Conservation (phyloP, 2,888 invertebrate genomes). For the Lochmaea capreae region DNA sequence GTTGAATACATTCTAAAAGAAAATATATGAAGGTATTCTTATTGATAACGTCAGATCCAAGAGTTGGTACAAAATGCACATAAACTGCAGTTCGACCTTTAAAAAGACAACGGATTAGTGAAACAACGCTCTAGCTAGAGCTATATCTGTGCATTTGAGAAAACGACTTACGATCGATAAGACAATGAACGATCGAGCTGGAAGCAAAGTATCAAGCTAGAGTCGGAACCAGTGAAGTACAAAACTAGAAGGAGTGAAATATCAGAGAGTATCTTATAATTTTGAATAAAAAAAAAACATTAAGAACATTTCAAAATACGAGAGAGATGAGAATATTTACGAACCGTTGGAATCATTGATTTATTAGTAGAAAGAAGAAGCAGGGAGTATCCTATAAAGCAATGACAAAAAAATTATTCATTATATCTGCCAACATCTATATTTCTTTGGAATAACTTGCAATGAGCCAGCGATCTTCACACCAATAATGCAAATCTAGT, state of each 20-base stretch:
- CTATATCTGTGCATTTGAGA: conserved; percentile 27
- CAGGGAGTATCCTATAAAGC: too few species aligned
- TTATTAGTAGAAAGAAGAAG: too few species aligned
- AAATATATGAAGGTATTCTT: neutral
- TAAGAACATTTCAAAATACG: too few species aligned
- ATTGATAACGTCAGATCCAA: conserved; percentile 14
- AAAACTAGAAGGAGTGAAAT: neutral
- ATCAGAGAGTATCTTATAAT: neutral
- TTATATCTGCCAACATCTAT: too few species aligned
- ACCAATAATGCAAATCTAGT: too few species aligned
- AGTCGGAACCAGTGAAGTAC: conserved; percentile 16
- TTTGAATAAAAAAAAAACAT: too few species aligned
- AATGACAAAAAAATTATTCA: too few species aligned
- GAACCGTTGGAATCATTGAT: too few species aligned
- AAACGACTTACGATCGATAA: conserved; percentile 36
- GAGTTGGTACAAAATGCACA: conserved; percentile 27
- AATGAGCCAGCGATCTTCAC: too few species aligned
- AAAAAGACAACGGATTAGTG: conserved; percentile 30
- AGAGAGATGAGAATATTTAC: too few species aligned
- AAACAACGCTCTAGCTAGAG: conserved; percentile 22
- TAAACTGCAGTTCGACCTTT: conserved; percentile 27
- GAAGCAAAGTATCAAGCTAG: conserved; percentile 28
- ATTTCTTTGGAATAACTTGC: too few species aligned
- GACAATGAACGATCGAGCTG: conserved; percentile 31
- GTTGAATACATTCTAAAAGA: too few species aligned